Evolutionary conservation across 2,888 invertebrate genomes (phyloP).

Genomic region (Microctonus hyperodae): DNA sequence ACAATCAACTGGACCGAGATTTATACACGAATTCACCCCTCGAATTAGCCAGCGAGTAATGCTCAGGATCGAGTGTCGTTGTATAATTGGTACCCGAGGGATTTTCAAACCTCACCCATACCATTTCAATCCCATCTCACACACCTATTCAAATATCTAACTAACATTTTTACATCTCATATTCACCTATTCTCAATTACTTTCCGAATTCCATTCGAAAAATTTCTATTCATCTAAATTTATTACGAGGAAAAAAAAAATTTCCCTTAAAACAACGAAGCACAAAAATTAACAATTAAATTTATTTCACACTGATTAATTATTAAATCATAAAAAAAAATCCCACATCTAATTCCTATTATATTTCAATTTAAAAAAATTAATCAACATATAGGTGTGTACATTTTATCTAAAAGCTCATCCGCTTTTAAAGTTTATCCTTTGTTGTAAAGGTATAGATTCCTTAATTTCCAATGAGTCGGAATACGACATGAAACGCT

Average conservation of each 20-base stretch:
- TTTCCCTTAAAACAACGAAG: no score
- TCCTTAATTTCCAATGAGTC: constrained; percentile 63
- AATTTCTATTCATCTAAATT: no score
- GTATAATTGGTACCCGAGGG: constrained; percentile 64
- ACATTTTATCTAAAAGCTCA: not conserved
- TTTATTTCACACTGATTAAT: no score
- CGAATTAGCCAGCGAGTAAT: constrained; percentile 61
- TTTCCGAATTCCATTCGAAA: no score
- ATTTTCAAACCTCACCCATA: constrained; percentile 43
- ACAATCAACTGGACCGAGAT: constrained; percentile 51
- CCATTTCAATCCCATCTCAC: constrained; percentile 10
- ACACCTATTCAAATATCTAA: not conserved
- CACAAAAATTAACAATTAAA: no score
- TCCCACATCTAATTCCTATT: not conserved
- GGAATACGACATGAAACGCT: constrained; percentile 63
- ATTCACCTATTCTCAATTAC: no score
- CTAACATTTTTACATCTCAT: no score
- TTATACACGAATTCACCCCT: constrained; percentile 58
- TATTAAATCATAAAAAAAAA: no score
- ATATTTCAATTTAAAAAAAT: not conserved
- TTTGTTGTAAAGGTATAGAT: constrained; percentile 43
- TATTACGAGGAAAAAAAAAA: no score
- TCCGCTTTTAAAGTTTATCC: constrained; percentile 16
- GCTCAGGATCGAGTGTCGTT: constrained; percentile 62
- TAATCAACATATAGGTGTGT: not conserved